Evolutionary conservation across 2,797 vertebrate genomes (phyloP), one percentile per base, ranked within the genome.

Genomic region (Coregonus sp.): DNA sequence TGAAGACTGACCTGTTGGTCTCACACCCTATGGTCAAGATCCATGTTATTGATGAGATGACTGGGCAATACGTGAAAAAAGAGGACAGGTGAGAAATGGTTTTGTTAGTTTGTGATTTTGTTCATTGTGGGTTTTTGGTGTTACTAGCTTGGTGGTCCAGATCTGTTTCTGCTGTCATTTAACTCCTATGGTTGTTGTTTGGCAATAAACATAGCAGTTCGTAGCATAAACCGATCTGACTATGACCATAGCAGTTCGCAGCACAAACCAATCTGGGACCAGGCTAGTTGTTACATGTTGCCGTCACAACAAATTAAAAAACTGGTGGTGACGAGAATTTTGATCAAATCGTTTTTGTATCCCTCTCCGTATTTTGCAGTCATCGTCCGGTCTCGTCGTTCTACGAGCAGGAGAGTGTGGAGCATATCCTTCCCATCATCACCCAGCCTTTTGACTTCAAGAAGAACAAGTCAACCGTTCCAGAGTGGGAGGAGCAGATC

Each of bases 401-500:
- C 76, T 95, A 94, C 78, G 96, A 99, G 83, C 93, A 95, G 83
- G 96, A 96, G 66, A 95, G 85, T 54, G 91, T 95, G 16, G 94
- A 95, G 54, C 94, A 97, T 79, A 84, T 99, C 82, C 95, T 97
- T 82, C 98, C 98, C 77, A 92, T 97, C 86, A 96, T 96, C 91
- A 98, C 97, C 2, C 97, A 98, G 73, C 96, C 97, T 0, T 99
- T 96, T 79, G 96, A 99, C 92, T 97, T 98, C 81, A 98, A 94
- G 85, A 95, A 95, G 77, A 94, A 95, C 84, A 98, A 97, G 81
- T 96, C 96, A 50, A 87, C 93, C 47, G 82, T 97, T 89, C 97
- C 98, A 1, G 96, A 97, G 72, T 99, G 98, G 98, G 96, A 97
- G 81, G 98, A 99, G 56, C 98, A 97, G 93, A 94, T 99, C 75